These are phyloP conservation scores for Stichopus horrens DNA, from an alignment of 53 echinoderm and acorn worm species.

Conservation along the genomic window DNA sequence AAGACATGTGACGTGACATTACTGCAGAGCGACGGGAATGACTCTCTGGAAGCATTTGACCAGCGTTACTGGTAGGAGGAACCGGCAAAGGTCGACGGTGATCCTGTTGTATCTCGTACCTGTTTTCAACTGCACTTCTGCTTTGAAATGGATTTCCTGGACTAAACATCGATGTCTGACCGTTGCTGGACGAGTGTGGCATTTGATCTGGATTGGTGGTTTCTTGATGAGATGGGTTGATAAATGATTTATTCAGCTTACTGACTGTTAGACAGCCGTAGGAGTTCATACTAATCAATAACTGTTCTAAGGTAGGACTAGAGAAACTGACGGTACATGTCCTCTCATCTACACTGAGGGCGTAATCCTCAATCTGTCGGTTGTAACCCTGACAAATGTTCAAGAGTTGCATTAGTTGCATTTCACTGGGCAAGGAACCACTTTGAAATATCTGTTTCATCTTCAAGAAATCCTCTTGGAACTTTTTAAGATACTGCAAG, in stretches of 20 bases:
- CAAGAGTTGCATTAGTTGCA: slow-evolving; percentile 74
- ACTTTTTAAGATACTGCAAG: slow-evolving; percentile 79
- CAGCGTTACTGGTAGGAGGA: background rate
- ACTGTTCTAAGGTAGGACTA: slow-evolving; percentile 73
- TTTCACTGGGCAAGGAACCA: slow-evolving; percentile 62
- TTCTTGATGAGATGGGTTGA: background rate
- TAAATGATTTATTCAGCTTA: slow-evolving; percentile 42
- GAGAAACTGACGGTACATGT: slow-evolving; percentile 62
- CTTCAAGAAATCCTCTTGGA: slow-evolving; percentile 75
- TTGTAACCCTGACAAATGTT: slow-evolving; percentile 74
- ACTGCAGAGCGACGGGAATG: background rate
- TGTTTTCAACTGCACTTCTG: background rate
- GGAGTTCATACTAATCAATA: slow-evolving; percentile 76
- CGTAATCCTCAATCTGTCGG: slow-evolving; percentile 85
- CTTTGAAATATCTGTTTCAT: slow-evolving; percentile 75
- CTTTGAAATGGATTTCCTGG: slow-evolving; percentile 22
- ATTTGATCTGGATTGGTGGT: background rate
- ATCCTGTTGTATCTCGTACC: background rate
- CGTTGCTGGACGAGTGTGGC: background rate
- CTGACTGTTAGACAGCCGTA: slow-evolving; percentile 71
- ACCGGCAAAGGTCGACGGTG: background rate
- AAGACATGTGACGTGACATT: slow-evolving; percentile 27
- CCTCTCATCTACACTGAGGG: slow-evolving; percentile 76
- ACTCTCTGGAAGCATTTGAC: background rate
- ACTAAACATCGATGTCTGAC: background rate